A percentile compares a stretch with the other conserved stretches of the same genome.
Conservation (phyloP, 2,113 vertebrate species). For the Tychaedon coryphoeus region DNA sequence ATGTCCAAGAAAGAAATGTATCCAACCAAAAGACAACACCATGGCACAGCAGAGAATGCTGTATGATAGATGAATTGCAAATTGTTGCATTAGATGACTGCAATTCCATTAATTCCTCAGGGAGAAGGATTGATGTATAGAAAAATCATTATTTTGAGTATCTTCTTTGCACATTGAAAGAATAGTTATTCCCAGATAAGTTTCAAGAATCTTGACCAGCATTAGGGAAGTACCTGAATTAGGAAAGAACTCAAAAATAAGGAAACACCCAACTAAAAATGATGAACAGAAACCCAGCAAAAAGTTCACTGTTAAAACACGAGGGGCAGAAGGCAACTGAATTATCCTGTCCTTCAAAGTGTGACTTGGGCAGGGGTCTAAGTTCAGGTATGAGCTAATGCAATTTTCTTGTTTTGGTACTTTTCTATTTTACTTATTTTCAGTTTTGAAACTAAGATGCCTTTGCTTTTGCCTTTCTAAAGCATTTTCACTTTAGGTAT, state of each 20-base stretch:
- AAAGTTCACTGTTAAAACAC: background rate
- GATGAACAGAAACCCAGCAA: background rate
- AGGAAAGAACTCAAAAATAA: background rate
- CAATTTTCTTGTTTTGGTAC: background rate
- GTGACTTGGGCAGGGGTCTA: background rate
- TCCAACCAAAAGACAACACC: background rate
- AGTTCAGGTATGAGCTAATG: background rate
- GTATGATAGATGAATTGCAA: background rate
- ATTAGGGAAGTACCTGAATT: background rate
- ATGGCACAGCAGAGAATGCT: background rate
- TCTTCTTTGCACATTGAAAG: background rate
- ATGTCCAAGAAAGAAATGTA: background rate
- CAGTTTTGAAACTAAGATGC: background rate
- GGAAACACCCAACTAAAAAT: background rate
- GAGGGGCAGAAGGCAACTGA: background rate
- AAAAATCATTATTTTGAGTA: background rate
- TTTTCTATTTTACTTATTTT: background rate
- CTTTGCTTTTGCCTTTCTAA: background rate
- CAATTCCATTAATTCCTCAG: background rate
- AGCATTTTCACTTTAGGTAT: background rate
- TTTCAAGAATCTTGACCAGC: background rate
- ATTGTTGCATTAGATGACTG: background rate
- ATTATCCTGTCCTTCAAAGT: background rate
- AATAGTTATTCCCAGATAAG: background rate
- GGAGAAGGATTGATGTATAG: background rate